These are phyloP conservation scores for Cephus cinctus DNA, from an alignment of 1,140 invertebrate genomes.

Conservation along the genomic window DNA sequence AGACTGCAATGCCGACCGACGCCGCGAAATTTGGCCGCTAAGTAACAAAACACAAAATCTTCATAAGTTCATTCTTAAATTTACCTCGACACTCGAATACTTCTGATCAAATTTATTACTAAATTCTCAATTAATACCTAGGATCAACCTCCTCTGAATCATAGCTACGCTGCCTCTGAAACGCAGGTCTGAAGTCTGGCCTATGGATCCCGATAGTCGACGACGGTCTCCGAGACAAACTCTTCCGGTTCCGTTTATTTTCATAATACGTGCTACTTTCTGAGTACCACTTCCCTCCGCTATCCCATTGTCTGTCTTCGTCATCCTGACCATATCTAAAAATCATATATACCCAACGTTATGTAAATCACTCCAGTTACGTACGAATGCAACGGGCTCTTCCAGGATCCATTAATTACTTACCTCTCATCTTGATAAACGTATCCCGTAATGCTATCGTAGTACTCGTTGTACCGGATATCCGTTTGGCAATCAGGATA, in stretches of 20 bases:
- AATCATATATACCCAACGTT: background rate
- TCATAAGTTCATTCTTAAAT: too few species aligned
- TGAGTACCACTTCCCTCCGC: constrained; percentile 57
- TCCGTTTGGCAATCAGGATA: constrained; percentile 48
- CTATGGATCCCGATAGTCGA: constrained; percentile 48
- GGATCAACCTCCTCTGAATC: constrained; percentile 49
- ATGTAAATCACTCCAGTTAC: too few species aligned
- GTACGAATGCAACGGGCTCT: too few species aligned
- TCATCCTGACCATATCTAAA: constrained; percentile 63
- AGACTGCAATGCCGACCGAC: constrained; percentile 36
- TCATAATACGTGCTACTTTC: constrained; percentile 42
- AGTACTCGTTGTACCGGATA: constrained; percentile 50
- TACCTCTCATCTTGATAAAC: constrained; percentile 57
- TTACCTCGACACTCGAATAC: background rate
- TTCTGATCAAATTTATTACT: background rate
- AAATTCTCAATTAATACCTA: constrained; percentile 25
- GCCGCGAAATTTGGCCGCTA: constrained; percentile 35
- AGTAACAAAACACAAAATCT: constrained; percentile 22
- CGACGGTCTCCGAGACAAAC: constrained; percentile 49
- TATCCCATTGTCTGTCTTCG: constrained; percentile 69
- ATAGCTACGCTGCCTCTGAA: constrained; percentile 48
- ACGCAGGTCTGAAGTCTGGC: constrained; percentile 43
- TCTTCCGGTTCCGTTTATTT: constrained; percentile 50
- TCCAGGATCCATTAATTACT: too few species aligned
- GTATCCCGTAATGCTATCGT: constrained; percentile 50